These are phyloP conservation scores for Oryzias curvinotus DNA, from an alignment of 2,113 vertebrate genomes.

Conservation along the genomic window DNA sequence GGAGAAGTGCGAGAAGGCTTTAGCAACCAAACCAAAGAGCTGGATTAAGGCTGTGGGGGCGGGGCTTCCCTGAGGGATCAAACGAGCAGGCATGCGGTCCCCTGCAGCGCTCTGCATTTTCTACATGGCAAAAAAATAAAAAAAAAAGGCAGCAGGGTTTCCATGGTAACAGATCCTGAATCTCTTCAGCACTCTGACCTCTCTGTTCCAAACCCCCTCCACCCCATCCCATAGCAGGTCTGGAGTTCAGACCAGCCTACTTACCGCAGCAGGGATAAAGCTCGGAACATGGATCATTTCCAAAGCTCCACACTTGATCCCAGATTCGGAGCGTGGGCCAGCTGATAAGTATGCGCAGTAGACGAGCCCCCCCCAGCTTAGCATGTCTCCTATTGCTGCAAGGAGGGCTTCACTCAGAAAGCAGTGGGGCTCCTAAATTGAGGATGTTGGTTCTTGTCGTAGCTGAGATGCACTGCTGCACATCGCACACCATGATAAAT, in stretches of 20 bases:
- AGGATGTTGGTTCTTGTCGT: constrained; percentile 9
- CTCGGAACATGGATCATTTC: constrained; percentile 52
- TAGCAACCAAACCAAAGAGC: constrained; percentile 8
- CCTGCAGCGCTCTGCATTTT: constrained; percentile 52
- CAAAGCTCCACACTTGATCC: constrained; percentile 43
- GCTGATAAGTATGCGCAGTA: constrained; percentile 14
- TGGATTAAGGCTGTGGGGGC: neutral
- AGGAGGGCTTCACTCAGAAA: constrained; percentile 27
- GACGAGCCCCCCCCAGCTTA: neutral
- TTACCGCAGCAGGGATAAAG: constrained; percentile 43
- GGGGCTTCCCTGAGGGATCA: constrained; percentile 25
- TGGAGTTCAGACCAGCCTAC: constrained; percentile 52
- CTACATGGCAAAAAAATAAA: constrained; percentile 41
- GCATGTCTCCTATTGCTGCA: constrained; percentile 2
- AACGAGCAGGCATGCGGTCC: constrained; percentile 47
- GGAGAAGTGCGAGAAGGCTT: constrained; percentile 1
- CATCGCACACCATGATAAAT: constrained; percentile 21
- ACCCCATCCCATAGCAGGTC: constrained; percentile 28
- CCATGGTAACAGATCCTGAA: constrained; percentile 61
- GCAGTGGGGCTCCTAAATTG: constrained; percentile 17
- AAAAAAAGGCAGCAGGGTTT: constrained; percentile 49
- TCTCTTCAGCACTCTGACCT: constrained; percentile 22
- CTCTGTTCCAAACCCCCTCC: neutral
- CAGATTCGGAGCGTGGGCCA: constrained; percentile 42
- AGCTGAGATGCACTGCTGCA: constrained; percentile 15